Base-by-base conservation (phyloP, 2,113 vertebrate genomes). In the Pungitius pungitius region DNA sequence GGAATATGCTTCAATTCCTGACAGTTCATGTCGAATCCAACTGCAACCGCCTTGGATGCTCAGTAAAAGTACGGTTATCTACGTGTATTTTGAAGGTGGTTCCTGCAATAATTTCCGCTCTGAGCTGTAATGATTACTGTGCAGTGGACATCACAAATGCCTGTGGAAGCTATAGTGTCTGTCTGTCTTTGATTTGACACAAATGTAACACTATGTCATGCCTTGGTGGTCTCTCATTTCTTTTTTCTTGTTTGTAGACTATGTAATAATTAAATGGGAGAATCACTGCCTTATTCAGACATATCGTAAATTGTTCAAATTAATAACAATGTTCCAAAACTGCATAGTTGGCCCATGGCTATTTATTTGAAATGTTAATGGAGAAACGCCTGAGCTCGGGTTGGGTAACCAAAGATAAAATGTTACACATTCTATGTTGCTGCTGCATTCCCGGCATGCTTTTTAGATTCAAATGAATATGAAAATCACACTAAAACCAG, bases 21-120 rank as follows among this genome's bases (percentile, higher is more conserved):
- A 45, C 1, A 67, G 24, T 55, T 51, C 26, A 39, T 65, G 15
- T 30, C 55, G 70, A 70, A 54, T 54, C 2, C 17, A 59, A 15
- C 45, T 69, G 40, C 24, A 49, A 18, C 14, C 35, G 33, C 20
- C 2, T 55, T 55, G 33, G 52, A 35, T 69, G 39, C 22, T 42
- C 8, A 60, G 45, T 1, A 3, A 61, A 37, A 61, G 22, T n/a
- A 10, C 26, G 12, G 1, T 13, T 45, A 11, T 40, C 26, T 13
- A 51, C 4, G 40, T 59, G 10, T 68, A 15, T 33, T 49, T 49
- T 49, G 12, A 22, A 35, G 6, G 11, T 15, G 27, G 0, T 5
- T 40, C n/a, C 45, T 67, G 88, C 76, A 89, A 92, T 91, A 4
- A 88, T 94, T 90, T 90, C 91, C 93, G 77, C 93, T 92, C 90